Percentiles rank a stretch among this genome's conserved stretches.
phyloP scores from a whole-genome alignment of 2,113 vertebrate genomes.

The Halcyon senegalensis region DNA sequence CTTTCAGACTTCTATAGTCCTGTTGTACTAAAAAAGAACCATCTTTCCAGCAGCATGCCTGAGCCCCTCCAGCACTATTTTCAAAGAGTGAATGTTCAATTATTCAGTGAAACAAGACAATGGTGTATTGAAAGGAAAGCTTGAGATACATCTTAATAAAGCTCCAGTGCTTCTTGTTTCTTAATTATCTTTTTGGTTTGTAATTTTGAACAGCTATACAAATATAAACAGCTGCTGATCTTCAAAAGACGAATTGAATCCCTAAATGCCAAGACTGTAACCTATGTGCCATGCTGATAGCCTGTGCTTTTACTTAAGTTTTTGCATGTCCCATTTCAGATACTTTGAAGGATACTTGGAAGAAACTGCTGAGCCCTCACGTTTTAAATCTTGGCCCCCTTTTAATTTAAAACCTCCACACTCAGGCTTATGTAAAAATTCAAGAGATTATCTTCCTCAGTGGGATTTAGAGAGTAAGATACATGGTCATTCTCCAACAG shows the following conservation, averaged over 20 bases:
- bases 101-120: conserved; percentile 62
- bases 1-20: conserved; percentile 50
- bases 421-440: not conserved
- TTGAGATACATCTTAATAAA: conserved; percentile 44
- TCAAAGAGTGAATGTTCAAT: conserved; percentile 55
- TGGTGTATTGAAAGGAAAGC: conserved; percentile 27
- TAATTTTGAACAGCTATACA: not conserved
- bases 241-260: not conserved
- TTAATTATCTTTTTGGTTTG: conserved; percentile 30
- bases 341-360: not conserved
- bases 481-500: not conserved
- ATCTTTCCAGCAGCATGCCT: conserved; percentile 11
- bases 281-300: not conserved
- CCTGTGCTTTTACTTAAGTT: not conserved
- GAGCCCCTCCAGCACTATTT: conserved; percentile 57
- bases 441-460: not conserved
- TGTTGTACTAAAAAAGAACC: conserved; percentile 42
- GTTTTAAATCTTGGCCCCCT: not conserved
- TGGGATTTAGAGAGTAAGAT: not conserved
- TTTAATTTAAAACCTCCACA: not conserved
- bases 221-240: not conserved
- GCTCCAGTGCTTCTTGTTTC: not conserved
- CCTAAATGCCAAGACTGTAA: not conserved
- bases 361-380: not conserved
- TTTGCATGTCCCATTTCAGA: not conserved